phyloP scores from a whole-genome alignment of 2,888 invertebrate genomes.

The Sphinx pinastri region DNA sequence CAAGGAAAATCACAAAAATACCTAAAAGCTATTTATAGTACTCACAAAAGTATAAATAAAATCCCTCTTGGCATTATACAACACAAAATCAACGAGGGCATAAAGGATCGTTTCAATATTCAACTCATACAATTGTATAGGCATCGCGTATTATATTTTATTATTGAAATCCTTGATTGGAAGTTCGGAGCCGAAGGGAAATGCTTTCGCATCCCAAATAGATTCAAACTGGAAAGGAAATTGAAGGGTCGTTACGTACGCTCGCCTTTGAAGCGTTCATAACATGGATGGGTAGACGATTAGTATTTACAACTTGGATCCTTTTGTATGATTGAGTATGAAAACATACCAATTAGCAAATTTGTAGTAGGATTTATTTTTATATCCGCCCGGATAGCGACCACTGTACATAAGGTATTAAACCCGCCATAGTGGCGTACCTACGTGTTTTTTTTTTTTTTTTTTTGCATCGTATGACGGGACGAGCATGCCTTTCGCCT shows the following conservation, averaged over 20 bases:
- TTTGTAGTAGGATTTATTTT: too few relatives aligned
- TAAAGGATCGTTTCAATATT: conserved; percentile 63
- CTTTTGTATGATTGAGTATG: conserved; percentile 26
- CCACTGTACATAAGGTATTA: too few relatives aligned
- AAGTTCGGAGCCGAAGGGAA: conserved; percentile 63
- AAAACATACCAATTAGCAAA: conserved; percentile 25
- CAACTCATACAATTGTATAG: conserved; percentile 59
- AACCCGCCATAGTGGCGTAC: too few relatives aligned
- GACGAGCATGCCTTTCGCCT: too few relatives aligned
- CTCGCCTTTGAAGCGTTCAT: conserved; percentile 63
- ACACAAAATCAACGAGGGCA: conserved; percentile 33
- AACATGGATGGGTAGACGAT: conserved; percentile 56
- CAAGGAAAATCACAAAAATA: too few relatives aligned
- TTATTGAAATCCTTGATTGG: conserved; percentile 67
- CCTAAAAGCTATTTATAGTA: neutral
- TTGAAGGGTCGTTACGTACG: conserved; percentile 75
- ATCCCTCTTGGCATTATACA: neutral
- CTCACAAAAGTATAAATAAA: neutral
- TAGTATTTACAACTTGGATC: conserved; percentile 29
- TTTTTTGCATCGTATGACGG: too few relatives aligned
- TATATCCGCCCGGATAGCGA: too few relatives aligned
- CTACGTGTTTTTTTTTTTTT: too few relatives aligned
- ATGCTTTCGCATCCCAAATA: conserved; percentile 73
- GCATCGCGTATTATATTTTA: conserved; percentile 52
- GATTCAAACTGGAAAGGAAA: conserved; percentile 76